phyloP scores from a whole-genome alignment of 1,140 invertebrate species.

The Tyrophagus putrescentiae region DNA sequence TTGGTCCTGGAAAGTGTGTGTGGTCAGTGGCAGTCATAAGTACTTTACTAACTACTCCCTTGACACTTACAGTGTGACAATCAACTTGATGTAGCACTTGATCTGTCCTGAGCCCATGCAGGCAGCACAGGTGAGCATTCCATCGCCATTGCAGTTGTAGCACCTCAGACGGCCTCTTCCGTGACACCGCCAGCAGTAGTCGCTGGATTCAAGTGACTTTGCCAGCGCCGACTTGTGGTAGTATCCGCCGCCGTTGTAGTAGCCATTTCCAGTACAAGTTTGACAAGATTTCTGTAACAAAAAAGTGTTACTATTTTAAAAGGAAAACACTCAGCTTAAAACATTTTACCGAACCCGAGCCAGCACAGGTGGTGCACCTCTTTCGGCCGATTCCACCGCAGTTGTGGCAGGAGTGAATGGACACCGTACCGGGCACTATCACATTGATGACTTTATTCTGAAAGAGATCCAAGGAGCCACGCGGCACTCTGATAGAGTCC shows the following conservation, averaged over 20 bases:
- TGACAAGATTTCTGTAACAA: not conserved
- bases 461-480: too few species aligned
- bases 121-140: conserved; percentile 35
- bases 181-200: conserved; percentile 37
- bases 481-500: too few species aligned
- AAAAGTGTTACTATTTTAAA: not conserved
- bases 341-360: conserved; percentile 32
- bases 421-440: conserved; percentile 44
- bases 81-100: conserved; percentile 39
- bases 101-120: conserved; percentile 39
- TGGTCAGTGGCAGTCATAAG: not conserved
- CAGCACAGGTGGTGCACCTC: conserved; percentile 39
- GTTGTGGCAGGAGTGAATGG: conserved; percentile 41
- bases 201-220: conserved; percentile 27
- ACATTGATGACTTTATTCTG: conserved; percentile 36
- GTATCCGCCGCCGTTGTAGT: not conserved
- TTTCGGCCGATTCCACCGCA: conserved; percentile 39
- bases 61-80: conserved; percentile 37
- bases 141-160: conserved; percentile 37
- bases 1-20: conserved; percentile 13
- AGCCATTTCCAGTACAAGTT: not conserved
- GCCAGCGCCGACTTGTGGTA: conserved; percentile 28
- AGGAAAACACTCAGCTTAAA: conserved; percentile 19
- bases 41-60: not conserved
- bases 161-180: conserved; percentile 31